Evolutionary conservation across 1,140 invertebrate genomes (phyloP).

Genomic region (Platyura marginata): DNA sequence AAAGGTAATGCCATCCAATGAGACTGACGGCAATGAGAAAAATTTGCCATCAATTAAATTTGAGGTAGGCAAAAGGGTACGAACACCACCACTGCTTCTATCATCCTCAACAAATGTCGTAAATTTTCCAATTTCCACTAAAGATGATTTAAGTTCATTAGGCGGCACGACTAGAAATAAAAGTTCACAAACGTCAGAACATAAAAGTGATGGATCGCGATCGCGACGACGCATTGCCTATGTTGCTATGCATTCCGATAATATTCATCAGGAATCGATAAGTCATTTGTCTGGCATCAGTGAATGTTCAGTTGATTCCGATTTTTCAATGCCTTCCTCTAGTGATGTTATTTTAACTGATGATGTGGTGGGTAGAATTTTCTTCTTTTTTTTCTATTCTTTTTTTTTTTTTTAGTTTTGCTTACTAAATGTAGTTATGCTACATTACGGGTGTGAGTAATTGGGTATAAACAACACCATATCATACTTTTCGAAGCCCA

Average conservation of each 20-base stretch:
- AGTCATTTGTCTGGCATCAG: slow-evolving; percentile 14
- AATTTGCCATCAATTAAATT: neutral
- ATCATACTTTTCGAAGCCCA: too few relatives aligned
- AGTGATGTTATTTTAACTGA: neutral
- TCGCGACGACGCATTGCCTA: neutral
- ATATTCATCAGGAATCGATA: slow-evolving; percentile 14
- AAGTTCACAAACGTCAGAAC: neutral
- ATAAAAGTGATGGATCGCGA: neutral
- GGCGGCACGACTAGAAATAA: neutral
- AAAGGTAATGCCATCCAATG: neutral
- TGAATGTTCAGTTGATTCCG: slow-evolving; percentile 9
- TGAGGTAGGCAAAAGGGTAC: slow-evolving; percentile 1
- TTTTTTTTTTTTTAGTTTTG: neutral
- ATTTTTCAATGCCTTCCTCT: slow-evolving; percentile 3
- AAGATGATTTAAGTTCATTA: slow-evolving; percentile 3
- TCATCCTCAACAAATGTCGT: neutral
- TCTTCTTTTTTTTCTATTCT: neutral
- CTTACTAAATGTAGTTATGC: neutral
- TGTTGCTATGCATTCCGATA: slow-evolving; percentile 7
- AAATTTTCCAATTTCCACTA: neutral
- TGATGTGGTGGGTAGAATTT: neutral
- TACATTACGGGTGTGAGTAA: neutral
- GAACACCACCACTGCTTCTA: neutral
- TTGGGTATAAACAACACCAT: too few relatives aligned
- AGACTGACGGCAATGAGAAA: neutral